Percentiles rank a stretch among this genome's conserved stretches.
Conservation (phyloP, 2,113 vertebrate genomes). For the Synchiropus splendidus region DNA sequence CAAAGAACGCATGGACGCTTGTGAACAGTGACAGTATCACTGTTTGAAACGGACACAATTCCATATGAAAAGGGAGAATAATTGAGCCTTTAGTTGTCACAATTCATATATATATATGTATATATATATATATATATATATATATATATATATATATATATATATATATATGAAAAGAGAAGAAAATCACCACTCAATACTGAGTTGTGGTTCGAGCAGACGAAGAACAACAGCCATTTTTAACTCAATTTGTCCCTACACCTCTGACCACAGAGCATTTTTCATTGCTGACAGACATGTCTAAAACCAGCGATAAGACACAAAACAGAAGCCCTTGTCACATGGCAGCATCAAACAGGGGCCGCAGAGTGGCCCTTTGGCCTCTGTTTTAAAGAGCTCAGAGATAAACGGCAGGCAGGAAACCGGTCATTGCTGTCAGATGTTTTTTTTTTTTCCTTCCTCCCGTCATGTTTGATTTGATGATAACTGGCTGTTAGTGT, state of each 20-base stretch:
- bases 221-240: neutral
- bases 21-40: too few relatives aligned
- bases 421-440: slow-evolving; percentile 51
- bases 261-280: slow-evolving; percentile 17
- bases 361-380: slow-evolving; percentile 36
- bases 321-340: slow-evolving; percentile 46
- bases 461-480: slow-evolving; percentile 54
- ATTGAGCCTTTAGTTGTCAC: too few relatives aligned
- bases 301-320: slow-evolving; percentile 47
- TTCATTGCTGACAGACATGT: slow-evolving; percentile 43
- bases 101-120: too few relatives aligned
- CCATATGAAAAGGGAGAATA: too few relatives aligned
- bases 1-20: too few relatives aligned
- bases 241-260: neutral
- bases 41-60: too few relatives aligned
- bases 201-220: too few relatives aligned
- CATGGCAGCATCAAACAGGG: slow-evolving; percentile 41
- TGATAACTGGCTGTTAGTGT: slow-evolving; percentile 50
- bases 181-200: too few relatives aligned
- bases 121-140: too few relatives aligned
- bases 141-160: too few relatives aligned
- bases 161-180: too few relatives aligned
- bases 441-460: slow-evolving; percentile 41
- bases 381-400: slow-evolving; percentile 35
- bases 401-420: slow-evolving; percentile 47